Evolutionary conservation across 2,888 invertebrate genomes (phyloP), one percentile per base, ranked within the genome.

Genomic region (Apoderus coryli): DNA sequence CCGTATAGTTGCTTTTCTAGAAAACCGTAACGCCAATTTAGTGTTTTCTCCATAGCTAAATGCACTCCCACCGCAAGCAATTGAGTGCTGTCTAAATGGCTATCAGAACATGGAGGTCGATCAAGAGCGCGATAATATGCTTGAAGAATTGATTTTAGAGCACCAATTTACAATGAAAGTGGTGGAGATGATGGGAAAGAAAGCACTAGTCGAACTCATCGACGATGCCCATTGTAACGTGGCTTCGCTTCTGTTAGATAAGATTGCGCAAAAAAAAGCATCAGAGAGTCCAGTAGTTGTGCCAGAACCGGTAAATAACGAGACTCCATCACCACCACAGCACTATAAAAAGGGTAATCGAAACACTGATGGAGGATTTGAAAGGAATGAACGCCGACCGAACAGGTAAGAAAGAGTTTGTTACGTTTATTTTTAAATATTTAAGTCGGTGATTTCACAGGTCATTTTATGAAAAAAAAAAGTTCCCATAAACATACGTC

Each of bases 81-180:
- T 84, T 43, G 73, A 72, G 48, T 85, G 84, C 53, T 74, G 75
- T 25, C 57, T 84, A n/a, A 76, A 73, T 39, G 72, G 70, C 7
- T 71, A 64, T 50, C 62, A 69, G 52, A 63, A 62, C 45, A 60
- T 63, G 52, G 63, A 60, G 22, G 60, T 63, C 4, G 67, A 69
- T 45, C 56, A 61, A 1, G 67, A 69, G 45, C 58, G 70, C 2
- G 66, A 68, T 2, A 64, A 63, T 27, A 61, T 71, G 44, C 64
- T 82, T 37, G 80, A 80, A 57, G 69, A 69, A 60, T 52, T 80
- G 15, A 73, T 76, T 2, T 58, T 79, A 24, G 75, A 77, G 33
- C 67, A 72, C 48, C 63, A 63, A 3, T 57, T 75, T 19, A 65
- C 60, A 31, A 68, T 75, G 49, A 60, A 63, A 36, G 64, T 76